Percentiles rank a stretch among this genome's conserved stretches.
Conservation (phyloP, 2,888 invertebrate genomes). For the Drosophila koepferae region DNA sequence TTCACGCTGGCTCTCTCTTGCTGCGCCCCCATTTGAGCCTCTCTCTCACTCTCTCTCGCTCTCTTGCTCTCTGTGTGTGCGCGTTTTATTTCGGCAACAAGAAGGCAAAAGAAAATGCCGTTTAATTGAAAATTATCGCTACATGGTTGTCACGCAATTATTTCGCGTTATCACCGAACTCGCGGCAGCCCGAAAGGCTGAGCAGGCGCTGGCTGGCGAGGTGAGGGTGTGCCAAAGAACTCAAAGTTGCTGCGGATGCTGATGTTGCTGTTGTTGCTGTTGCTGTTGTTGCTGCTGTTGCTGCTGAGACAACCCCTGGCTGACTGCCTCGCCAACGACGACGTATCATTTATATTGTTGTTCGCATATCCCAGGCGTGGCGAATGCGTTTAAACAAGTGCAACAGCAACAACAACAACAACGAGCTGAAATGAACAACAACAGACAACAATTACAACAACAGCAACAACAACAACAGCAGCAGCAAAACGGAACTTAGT, state of each 20-base stretch:
- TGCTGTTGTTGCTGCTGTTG: slow-evolving; percentile 13
- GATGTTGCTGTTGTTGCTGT: slow-evolving; percentile 20
- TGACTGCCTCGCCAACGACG: slow-evolving; percentile 34
- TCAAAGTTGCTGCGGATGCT: slow-evolving; percentile 9
- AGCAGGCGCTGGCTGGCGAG: not conserved
- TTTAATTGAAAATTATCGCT: slow-evolving; percentile 85
- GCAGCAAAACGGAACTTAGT: not conserved
- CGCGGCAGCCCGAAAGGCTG: slow-evolving; percentile 12
- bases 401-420: slow-evolving; percentile 22
- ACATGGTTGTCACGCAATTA: slow-evolving; percentile 85
- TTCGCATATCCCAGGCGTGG: slow-evolving; percentile 63
- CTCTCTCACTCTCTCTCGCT: not conserved
- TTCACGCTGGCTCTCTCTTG: slow-evolving; percentile 66
- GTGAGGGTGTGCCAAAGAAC: slow-evolving; percentile 10
- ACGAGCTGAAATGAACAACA: slow-evolving; percentile 1
- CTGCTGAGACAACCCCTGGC: slow-evolving; percentile 52
- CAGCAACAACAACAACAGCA: not conserved
- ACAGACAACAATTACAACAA: slow-evolving; percentile 4
- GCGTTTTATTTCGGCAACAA: slow-evolving; percentile 49
- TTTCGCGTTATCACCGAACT: slow-evolving; percentile 80
- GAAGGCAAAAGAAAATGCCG: slow-evolving; percentile 56
- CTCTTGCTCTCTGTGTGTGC: not conserved
- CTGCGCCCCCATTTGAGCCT: slow-evolving; percentile 19
- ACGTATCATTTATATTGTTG: slow-evolving; percentile 67
- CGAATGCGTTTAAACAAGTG: slow-evolving; percentile 74